Evolutionary conservation across 2,888 invertebrate species (phyloP), one percentile per base, ranked within the genome.

Genomic region (Meteorus colon): DNA sequence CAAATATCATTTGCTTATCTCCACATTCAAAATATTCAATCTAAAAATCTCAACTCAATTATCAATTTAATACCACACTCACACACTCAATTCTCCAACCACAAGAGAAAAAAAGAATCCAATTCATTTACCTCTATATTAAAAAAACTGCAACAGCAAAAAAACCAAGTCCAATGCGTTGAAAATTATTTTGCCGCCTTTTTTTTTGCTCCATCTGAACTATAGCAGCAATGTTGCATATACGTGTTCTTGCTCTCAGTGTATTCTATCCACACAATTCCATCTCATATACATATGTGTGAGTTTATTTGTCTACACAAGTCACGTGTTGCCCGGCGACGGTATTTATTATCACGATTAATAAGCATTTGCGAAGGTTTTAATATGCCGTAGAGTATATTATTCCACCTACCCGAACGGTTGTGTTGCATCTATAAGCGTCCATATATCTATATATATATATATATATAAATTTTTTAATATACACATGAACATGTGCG

Each of bases 261-360:
- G n/a, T 41, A 41, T 48, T 14, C 14, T 14, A 41, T 48, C 4
- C 14, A 48, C 48, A 48, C 48, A 48, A 48, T 48, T 16, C n/a
- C 16, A 16, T 48, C 4, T 16, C 6, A 63, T 34, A 63, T 14
- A 4, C 63, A 31, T 24, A 31, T 24, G 34, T 63, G 63, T 63
- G 34, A 37, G 34, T 41, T 41, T 41, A 55, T 55, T 55, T 55
- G 55, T 55, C 55, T 55, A 55, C 55, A 24, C 55, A 55, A 55
- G 37, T 65, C 65, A 65, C 34, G 65, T 65, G 65, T 65, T 19
- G 41, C 19, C 19, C 37, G 83, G 78, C 82, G 82, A 78, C 84
- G 82, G 86, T 85, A 86, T 86, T 86, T 86, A 86, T 87, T 84
- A 86, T 87, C 84, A 81, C 82, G 79, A 79, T 73, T 31, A 37